Conservation (phyloP, 2,888 invertebrate genomes). For the Cheilosia grossa region DNA sequence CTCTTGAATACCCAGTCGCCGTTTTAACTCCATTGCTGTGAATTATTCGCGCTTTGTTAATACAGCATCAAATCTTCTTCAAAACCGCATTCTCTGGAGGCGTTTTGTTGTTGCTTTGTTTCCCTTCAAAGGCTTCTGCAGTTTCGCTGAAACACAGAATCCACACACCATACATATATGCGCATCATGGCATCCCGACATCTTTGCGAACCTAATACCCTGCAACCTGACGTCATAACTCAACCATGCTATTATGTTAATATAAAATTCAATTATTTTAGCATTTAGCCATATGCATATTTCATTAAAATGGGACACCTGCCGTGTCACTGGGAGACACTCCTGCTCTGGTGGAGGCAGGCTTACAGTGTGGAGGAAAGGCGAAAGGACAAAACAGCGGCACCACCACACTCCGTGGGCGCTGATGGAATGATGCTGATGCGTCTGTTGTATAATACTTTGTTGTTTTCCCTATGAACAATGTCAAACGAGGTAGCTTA, state of each 20-base stretch:
- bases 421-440: conserved; percentile 31
- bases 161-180: neutral
- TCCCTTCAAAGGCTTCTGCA: neutral
- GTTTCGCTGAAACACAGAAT: neutral
- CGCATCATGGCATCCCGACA: conserved; percentile 6
- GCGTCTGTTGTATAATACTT: conserved; percentile 6
- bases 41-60: too few species aligned
- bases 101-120: conserved; percentile 8
- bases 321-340: conserved; percentile 76
- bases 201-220: conserved; percentile 32
- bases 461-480: conserved; percentile 9
- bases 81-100: too few species aligned
- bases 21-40: too few species aligned
- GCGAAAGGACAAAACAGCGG: neutral
- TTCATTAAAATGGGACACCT: conserved; percentile 82
- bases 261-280: conserved; percentile 82
- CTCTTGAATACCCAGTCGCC: too few species aligned
- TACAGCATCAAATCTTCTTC: too few species aligned
- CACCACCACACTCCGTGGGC: neutral
- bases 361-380: neutral
- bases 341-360: neutral
- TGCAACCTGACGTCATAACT: conserved; percentile 53
- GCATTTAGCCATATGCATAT: conserved; percentile 82
- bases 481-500: conserved; percentile 14
- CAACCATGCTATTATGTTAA: conserved; percentile 80